Base-by-base conservation (phyloP, 2,797 vertebrate species). In the Lacerta bilineata region DNA sequence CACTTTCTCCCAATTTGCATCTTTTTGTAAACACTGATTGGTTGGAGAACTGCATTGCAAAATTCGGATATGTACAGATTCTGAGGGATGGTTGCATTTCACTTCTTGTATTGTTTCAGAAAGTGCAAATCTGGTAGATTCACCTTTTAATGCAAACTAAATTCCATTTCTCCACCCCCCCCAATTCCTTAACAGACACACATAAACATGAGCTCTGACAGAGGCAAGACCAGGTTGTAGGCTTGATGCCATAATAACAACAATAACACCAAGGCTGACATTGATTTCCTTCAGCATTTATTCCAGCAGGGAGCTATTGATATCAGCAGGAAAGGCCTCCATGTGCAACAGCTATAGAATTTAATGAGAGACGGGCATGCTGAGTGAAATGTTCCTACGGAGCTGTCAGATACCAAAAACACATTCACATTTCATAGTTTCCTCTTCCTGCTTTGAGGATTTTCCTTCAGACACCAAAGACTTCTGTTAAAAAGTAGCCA, bases 221-320 rank as follows among this genome's bases (percentile, higher is more conserved):
- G 89, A 90, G 55, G 83, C 41, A 68, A 89, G 89, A 83, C 80
- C 8, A 0, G 76, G 83, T 82, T 86, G 68, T 91, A 66, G 29
- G 29, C 29, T 2, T 50, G 77, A 85, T 81, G 33, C 59, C 25
- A 8, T 75, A 81, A 89, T 80, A 75, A 89, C 18, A 75, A 13
- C 69, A 88, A 89, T 83, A 93, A 64, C 2, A 18, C 77, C 89
- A 77, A 82, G 64, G 29, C 90, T 95, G 93, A 92, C 90, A 84
- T 43, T 50, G 90, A 41, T 84, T 91, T 88, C 75, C 83, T 69
- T 27, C n/a, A 76, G 55, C 77, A 20, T 59, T 90, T 91, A 17
- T 66, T 84, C 81, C 91, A 90, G 93, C 50, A 92, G 90, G 85
- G 64, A 85, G 91, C 92, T 89, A 27, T 85, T 93, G 91, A 72